Evolutionary conservation across 2,888 invertebrate species (phyloP).

Genomic region (Andrena minutula): DNA sequence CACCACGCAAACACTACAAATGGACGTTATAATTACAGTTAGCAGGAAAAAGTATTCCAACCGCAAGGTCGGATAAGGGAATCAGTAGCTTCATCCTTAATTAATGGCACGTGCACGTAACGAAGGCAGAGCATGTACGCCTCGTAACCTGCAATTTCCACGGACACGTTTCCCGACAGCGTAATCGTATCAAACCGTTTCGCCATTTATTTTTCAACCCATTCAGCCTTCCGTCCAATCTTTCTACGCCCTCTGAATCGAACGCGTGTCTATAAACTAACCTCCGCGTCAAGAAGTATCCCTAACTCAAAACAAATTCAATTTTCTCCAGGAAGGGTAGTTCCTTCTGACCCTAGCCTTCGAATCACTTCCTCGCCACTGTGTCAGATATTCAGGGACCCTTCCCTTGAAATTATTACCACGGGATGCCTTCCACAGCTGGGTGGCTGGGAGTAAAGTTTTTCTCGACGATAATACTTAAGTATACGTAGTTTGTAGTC

Average conservation of each 20-base stretch:
- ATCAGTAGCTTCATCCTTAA: slow-evolving; percentile 68
- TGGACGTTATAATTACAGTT: neutral
- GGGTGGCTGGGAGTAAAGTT: neutral
- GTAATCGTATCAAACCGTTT: slow-evolving; percentile 8
- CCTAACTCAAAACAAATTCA: slow-evolving; percentile 31
- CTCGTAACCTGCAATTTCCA: slow-evolving; percentile 19
- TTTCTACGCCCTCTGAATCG: neutral
- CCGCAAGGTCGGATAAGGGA: slow-evolving; percentile 41
- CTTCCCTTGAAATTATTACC: slow-evolving; percentile 31
- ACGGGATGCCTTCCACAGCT: slow-evolving; percentile 9
- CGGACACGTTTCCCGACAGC: slow-evolving; percentile 9
- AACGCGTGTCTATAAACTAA: neutral
- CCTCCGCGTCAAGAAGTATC: neutral
- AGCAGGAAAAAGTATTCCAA: slow-evolving; percentile 8
- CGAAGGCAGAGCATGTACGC: slow-evolving; percentile 23
- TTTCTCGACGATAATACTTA: slow-evolving; percentile 4
- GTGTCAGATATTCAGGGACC: neutral
- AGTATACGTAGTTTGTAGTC: no score
- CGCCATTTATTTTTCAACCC: slow-evolving; percentile 16
- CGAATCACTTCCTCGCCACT: slow-evolving; percentile 21
- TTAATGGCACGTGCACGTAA: slow-evolving; percentile 60
- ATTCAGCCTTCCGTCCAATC: neutral
- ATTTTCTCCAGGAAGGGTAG: slow-evolving; percentile 17
- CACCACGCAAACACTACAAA: neutral
- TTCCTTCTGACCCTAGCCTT: neutral